These are phyloP conservation scores for Scomber japonicus DNA, from an alignment of 2,113 vertebrate genomes.

Conservation along the genomic window DNA sequence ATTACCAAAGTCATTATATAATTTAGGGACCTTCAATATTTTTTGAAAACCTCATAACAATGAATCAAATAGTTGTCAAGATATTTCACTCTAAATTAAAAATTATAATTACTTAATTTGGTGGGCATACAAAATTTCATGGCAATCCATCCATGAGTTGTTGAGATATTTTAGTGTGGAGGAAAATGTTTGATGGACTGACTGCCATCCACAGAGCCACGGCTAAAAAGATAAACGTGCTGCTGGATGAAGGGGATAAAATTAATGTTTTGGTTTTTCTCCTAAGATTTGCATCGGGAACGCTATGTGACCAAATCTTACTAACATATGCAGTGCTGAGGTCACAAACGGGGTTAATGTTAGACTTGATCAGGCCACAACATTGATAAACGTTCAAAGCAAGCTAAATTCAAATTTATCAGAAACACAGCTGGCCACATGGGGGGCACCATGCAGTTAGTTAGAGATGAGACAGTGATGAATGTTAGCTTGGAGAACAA, in stretches of 20 bases:
- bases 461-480: slow-evolving; percentile 52
- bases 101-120: no score
- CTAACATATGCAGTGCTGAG: slow-evolving; percentile 12
- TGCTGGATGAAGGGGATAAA: neutral
- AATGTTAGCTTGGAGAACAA: slow-evolving; percentile 61
- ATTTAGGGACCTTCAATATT: no score
- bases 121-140: no score
- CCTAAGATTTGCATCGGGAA: neutral
- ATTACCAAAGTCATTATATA: no score
- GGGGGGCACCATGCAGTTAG: slow-evolving; percentile 70
- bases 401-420: slow-evolving; percentile 48
- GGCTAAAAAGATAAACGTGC: no score
- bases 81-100: no score
- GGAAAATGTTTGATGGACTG: neutral
- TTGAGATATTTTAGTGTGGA: neutral
- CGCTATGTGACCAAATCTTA: neutral
- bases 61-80: no score
- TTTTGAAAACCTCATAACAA: no score
- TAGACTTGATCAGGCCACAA: slow-evolving; percentile 24
- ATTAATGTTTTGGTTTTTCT: neutral
- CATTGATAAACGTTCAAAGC: slow-evolving; percentile 45
- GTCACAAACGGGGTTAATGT: slow-evolving; percentile 25
- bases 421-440: slow-evolving; percentile 33
- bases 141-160: neutral
- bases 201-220: neutral